Evolutionary conservation across 2,797 vertebrate genomes (phyloP), one percentile per base, ranked within the genome.

Genomic region (Myiothlypis chrysogaster): DNA sequence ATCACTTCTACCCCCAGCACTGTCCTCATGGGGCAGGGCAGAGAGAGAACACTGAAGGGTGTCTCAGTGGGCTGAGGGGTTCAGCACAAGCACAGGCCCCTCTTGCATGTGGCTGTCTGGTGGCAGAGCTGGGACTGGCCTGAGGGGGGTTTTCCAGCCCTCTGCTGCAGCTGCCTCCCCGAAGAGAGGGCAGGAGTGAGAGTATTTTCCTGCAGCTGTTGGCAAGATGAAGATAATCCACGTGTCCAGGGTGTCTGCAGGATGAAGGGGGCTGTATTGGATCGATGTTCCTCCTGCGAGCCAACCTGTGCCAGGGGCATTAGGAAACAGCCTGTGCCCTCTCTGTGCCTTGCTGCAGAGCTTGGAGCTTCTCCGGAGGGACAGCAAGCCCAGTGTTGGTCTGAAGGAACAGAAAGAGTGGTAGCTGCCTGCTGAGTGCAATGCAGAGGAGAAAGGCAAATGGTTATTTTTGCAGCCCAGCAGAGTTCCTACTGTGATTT

Each of bases 221-320:
- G 12, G 6, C 1, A 1, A 55, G 69, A 53, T 53, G 66, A 24
- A 57, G 75, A 76, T 47, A 61, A 23, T 52, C 34, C 4, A 1
- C 0, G 0, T 41, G n/a, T 39, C 27, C 43, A 2, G 5, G 24
- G 30, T 6, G 32, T 35, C n/a, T 64, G 70, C 50, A 35, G 55
- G 46, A 43, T 1, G 5, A 63, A 32, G 76, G 27, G 55, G 50
- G 7, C 6, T 27, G 14, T 16, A 2, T 20, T 2, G 52, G 21
- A 3, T 28, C 0, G 0, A 11, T 24, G 28, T 19, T 55, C 14
- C 14, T 9, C 37, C 53, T 0, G 0, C 1, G 30, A 57, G 43
- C 43, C 69, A 63, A 1, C 55, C 37, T 46, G 19, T 12, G 39
- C 41, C 44, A 5, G 37, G 37, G 27, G 10, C 24, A 2, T 7